Conservation (phyloP, 1,140 invertebrate genomes). For the Ladona fulva region DNA sequence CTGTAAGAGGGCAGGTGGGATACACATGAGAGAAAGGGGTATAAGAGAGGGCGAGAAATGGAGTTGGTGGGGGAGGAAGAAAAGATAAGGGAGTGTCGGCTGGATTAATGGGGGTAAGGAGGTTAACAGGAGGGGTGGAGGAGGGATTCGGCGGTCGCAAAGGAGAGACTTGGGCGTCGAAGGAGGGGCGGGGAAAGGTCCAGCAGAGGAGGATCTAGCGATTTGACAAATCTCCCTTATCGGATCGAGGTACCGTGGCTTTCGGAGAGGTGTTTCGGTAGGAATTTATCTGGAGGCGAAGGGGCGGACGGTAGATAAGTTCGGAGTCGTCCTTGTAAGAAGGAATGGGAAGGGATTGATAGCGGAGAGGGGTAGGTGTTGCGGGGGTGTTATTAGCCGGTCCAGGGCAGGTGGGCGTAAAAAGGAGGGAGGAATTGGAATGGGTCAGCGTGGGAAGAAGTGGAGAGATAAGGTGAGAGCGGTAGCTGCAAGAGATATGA, state of each 20-base stretch:
- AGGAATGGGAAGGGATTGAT: neutral
- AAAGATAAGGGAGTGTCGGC: neutral
- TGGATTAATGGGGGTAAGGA: conserved; percentile 5
- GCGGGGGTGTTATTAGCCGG: neutral
- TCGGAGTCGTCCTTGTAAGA: neutral
- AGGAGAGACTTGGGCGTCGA: too few relatives aligned
- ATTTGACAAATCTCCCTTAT: neutral
- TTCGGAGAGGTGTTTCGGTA: too few relatives aligned
- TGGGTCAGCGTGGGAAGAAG: neutral
- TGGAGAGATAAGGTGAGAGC: too few relatives aligned
- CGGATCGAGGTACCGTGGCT: neutral
- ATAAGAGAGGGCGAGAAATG: neutral
- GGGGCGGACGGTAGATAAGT: neutral
- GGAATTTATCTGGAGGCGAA: too few relatives aligned
- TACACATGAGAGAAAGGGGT: neutral
- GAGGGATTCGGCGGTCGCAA: neutral
- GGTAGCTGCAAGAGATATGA: neutral
- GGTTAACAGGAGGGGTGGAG: neutral
- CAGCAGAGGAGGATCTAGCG: neutral
- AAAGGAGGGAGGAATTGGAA: neutral
- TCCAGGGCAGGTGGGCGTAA: neutral
- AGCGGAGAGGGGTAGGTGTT: neutral
- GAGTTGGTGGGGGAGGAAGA: neutral
- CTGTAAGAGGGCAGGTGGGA: neutral
- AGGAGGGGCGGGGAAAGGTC: neutral